These are phyloP conservation scores for Venturia canescens DNA, from an alignment of 1,140 invertebrate genomes.

Conservation along the genomic window DNA sequence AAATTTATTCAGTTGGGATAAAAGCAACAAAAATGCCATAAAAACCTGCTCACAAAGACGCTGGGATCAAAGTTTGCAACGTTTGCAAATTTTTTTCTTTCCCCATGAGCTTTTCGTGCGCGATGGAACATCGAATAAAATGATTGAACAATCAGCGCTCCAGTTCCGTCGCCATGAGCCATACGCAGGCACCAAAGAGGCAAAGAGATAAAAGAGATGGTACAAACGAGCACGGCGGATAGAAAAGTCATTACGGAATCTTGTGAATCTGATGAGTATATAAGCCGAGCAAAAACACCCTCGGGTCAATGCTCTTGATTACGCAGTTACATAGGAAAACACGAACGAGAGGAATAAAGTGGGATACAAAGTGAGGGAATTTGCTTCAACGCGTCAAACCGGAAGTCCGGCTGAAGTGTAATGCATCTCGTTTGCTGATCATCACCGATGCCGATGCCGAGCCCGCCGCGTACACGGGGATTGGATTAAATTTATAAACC, in stretches of 20 bases:
- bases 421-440: slow-evolving; percentile 31
- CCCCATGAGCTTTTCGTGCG: too few species aligned
- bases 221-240: neutral
- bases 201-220: neutral
- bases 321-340: neutral
- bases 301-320: slow-evolving; percentile 22
- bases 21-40: too few species aligned
- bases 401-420: slow-evolving; percentile 45
- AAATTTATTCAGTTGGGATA: too few species aligned
- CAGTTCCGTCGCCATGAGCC: too few species aligned
- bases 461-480: slow-evolving; percentile 4
- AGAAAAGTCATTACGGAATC: neutral
- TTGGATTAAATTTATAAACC: slow-evolving; percentile 52
- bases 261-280: neutral
- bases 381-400: slow-evolving; percentile 3
- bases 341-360: neutral
- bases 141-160: too few species aligned
- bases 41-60: too few species aligned
- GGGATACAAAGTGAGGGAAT: neutral
- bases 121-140: too few species aligned
- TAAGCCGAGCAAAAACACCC: slow-evolving; percentile 6
- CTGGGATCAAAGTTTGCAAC: too few species aligned
- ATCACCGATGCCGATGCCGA: slow-evolving; percentile 10
- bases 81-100: too few species aligned
- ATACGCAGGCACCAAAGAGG: too few species aligned